These are phyloP conservation scores for Maniola hyperantus DNA, from an alignment of 2,888 invertebrate species.

Conservation along the genomic window DNA sequence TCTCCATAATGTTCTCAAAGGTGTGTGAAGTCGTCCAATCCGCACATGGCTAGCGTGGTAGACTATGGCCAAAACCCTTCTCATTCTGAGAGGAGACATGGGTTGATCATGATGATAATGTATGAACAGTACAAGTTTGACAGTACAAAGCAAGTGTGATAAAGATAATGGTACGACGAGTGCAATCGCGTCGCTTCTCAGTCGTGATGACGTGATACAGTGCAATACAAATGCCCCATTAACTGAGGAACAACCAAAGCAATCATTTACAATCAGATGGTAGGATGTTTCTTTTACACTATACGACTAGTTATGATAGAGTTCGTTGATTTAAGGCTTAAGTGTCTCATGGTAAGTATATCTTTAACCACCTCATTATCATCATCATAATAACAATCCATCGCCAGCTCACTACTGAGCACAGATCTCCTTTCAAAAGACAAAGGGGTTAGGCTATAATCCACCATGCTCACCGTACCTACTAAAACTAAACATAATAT, in stretches of 20 bases:
- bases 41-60: too few species aligned
- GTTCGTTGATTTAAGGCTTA: neutral
- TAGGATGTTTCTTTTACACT: neutral
- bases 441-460: too few species aligned
- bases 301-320: neutral
- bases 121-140: neutral
- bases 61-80: too few species aligned
- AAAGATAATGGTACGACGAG: slow-evolving; percentile 30
- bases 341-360: neutral
- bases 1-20: too few species aligned
- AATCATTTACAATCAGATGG: slow-evolving; percentile 28
- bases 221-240: slow-evolving; percentile 38
- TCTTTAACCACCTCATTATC: neutral
- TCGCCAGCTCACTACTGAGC: too few species aligned
- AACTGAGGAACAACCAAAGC: slow-evolving; percentile 18
- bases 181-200: slow-evolving; percentile 37
- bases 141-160: slow-evolving; percentile 23
- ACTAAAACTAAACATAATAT: too few species aligned
- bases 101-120: too few species aligned
- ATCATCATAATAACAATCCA: too few species aligned
- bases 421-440: too few species aligned
- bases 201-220: slow-evolving; percentile 39
- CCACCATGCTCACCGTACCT: too few species aligned
- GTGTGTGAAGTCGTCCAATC: too few species aligned
- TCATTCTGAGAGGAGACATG: too few species aligned